Conservation (phyloP, 2,797 vertebrate genomes). For the Epinephelus awoara region DNA sequence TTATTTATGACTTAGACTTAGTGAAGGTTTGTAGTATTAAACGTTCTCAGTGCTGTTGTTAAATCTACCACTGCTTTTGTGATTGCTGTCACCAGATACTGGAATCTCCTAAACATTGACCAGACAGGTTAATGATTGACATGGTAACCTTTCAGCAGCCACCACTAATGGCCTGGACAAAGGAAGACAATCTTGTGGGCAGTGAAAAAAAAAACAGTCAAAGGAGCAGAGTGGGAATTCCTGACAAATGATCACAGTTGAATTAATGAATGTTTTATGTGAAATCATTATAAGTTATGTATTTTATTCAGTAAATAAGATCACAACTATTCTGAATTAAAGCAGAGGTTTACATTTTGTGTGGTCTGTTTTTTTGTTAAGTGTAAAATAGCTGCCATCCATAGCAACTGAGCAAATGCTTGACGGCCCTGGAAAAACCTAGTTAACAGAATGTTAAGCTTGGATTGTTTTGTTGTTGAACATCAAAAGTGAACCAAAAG, state of each 20-base stretch:
- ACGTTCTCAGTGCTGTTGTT: background rate
- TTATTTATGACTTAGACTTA: background rate
- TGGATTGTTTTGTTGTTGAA: background rate
- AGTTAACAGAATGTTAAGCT: no score
- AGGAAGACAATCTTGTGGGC: constrained; percentile 7
- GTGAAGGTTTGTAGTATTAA: background rate
- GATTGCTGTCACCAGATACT: constrained; percentile 41
- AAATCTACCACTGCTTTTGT: background rate
- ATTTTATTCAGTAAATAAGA: background rate
- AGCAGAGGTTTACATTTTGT: background rate
- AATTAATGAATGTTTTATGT: background rate
- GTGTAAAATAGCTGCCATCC: background rate
- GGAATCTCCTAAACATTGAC: constrained; percentile 54
- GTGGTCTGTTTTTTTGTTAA: background rate
- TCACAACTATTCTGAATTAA: background rate
- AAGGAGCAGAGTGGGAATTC: background rate
- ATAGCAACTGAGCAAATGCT: background rate
- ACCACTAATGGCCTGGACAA: constrained; percentile 26
- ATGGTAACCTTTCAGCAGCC: constrained; percentile 20
- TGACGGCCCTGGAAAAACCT: background rate
- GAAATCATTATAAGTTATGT: background rate
- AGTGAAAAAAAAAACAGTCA: constrained; percentile 13
- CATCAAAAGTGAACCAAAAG: constrained; percentile 5
- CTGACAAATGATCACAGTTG: background rate
- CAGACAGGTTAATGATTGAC: constrained; percentile 69